A percentile compares a stretch with the other conserved stretches of the same genome.
Evolutionary conservation across 2,797 vertebrate genomes (phyloP).

Genomic region (Channallabes apus): DNA sequence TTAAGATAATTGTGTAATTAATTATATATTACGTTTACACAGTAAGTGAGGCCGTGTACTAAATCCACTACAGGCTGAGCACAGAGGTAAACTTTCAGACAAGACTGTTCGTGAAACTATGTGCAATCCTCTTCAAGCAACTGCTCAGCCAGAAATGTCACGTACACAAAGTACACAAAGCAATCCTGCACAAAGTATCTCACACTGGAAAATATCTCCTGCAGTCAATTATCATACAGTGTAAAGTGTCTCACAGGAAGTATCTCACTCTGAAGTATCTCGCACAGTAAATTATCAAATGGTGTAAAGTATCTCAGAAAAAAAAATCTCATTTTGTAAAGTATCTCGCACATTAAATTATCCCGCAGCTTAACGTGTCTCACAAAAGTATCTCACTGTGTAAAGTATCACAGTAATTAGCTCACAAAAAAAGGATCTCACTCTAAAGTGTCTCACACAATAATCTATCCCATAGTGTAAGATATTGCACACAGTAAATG

Average conservation of each 20-base stretch:
- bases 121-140: neutral
- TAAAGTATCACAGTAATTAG: neutral
- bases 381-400: neutral
- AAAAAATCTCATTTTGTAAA: neutral
- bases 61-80: no score
- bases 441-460: neutral
- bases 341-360: neutral
- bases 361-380: neutral
- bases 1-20: neutral
- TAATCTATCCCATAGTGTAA: neutral
- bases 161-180: no score
- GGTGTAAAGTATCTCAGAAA: neutral
- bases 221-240: neutral
- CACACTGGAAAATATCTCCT: neutral
- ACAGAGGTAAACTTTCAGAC: no score
- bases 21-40: no score
- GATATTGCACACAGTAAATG: neutral
- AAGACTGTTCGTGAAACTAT: neutral
- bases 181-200: no score
- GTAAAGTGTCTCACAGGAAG: no score
- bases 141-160: neutral
- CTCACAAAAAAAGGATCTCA: neutral
- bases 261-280: neutral
- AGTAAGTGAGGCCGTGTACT: neutral
- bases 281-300: neutral